Evolutionary conservation across 2,797 vertebrate species (phyloP), one percentile per base, ranked within the genome.

Genomic region (Anisognathus igniventris): DNA sequence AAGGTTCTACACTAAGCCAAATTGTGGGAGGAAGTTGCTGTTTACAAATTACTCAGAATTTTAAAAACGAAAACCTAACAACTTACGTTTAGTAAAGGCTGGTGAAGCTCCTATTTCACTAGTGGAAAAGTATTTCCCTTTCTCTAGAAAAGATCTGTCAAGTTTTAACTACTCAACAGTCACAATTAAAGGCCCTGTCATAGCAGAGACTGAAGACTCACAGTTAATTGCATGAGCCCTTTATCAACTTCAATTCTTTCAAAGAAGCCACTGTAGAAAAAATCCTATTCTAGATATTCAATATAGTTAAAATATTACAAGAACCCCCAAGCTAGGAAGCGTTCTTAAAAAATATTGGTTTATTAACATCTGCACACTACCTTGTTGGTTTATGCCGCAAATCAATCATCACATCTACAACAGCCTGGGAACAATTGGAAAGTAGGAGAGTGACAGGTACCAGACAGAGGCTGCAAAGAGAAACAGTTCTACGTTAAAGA

Each of bases 341-440:
- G 15, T 5, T 75, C 50, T 68, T 42, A 16, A 28, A 86, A 93
- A 78, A 50, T 3, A 50, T 0, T 24, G 3, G 6, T 57, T 80
- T 48, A 45, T 48, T 64, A 92, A 58, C 22, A 80, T 40, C 56
- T 48, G 80, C 31, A 85, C 39, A 47, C 92, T 97, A 99, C 99
- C 99, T 98, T 95, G 97, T 98, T 86, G 98, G 97, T 98, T 98
- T 99, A 96, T 99, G 98, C 76, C 98, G 97, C 67, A 99, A 96
- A 96, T 99, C 99, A 86, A 99, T 98, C 93, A 99, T 97, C 93
- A 99, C 98, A 60, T 99, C 99, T 58, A 99, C 99, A 54, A 98
- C 98, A 92, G 98, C 98, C 97, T 98, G 94, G 78, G 99, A 99
- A 95, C 99, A 99, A 96, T 99, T 99, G 92, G 99, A 99, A 95